Evolutionary conservation across 2,888 invertebrate species (phyloP), one percentile per base, ranked within the genome.

Genomic region (Acrocyrtus sp.): DNA sequence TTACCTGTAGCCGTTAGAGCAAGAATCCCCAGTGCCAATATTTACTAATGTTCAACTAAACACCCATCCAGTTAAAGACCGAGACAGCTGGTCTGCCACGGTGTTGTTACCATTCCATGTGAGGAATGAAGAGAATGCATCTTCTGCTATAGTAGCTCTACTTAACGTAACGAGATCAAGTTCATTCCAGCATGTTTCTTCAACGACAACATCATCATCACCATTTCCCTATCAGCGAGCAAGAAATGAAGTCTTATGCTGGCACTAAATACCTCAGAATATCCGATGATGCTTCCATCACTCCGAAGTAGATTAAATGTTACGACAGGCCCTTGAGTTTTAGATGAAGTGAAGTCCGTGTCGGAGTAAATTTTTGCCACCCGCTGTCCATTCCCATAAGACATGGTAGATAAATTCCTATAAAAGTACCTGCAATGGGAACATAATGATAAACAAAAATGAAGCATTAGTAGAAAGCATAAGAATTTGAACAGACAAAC

Each of bases 241-340:
- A n/a, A n/a, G n/a, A n/a, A 39, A 12, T 10, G 39, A 10, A 10
- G 12, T 39, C 45, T 45, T 58, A 65, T 72, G 60, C 39, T 57
- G 53, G 43, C 58, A 53, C 29, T 60, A 65, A 77, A 76, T 84
- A 93, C 93, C 88, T 97, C 95, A 73, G 92, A 88, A 86, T 91
- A 98, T 58, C 98, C 98, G 81, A 97, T 89, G 84, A 88, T 92
- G 47, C 89, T 87, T 24, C 94, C 93, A 85, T 91, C 90, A 43
- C 89, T 87, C 79, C 94, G 88, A 10, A 90, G 83, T 63, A 98
- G 85, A 87, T 96, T 98, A 84, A 98, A 98, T 79, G 93, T 91
- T 4, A 98, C 89, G 73, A 94, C 90, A 43, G 91, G 91, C 10
- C 98, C 98, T 86, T 98, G 97, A 21, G 83, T 85, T 17, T 83